A percentile compares a stretch with the other conserved stretches of the same genome.
Evolutionary conservation across 2,888 invertebrate genomes (phyloP).

Genomic region (Poecilus cupreus): DNA sequence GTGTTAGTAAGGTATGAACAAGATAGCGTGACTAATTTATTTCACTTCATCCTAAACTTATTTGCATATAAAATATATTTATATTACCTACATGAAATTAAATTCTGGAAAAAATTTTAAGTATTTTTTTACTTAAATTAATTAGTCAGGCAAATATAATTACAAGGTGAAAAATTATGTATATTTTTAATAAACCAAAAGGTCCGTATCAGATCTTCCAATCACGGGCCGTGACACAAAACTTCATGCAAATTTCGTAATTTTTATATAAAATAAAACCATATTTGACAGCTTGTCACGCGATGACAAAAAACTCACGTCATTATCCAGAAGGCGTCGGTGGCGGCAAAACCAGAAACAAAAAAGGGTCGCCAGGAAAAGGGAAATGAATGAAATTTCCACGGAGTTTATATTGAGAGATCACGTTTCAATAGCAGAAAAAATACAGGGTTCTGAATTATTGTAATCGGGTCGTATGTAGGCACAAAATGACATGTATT

Average conservation of each 20-base stretch:
- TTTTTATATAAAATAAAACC: slow-evolving; percentile 31
- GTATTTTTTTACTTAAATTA: slow-evolving; percentile 4
- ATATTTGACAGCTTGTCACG: slow-evolving; percentile 7
- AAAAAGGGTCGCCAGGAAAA: neutral
- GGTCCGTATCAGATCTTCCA: neutral
- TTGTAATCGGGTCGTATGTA: neutral
- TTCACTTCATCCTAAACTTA: neutral
- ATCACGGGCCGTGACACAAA: slow-evolving; percentile 12
- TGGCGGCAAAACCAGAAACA: neutral
- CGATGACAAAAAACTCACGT: neutral
- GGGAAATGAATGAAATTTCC: slow-evolving; percentile 11
- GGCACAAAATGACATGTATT: neutral
- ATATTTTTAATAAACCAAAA: slow-evolving; percentile 24
- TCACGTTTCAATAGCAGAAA: neutral
- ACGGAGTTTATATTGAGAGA: neutral
- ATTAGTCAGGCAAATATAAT: slow-evolving; percentile 12
- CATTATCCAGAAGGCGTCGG: slow-evolving; percentile 23
- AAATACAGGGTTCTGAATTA: neutral
- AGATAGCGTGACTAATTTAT: too few relatives aligned
- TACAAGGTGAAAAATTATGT: slow-evolving; percentile 31
- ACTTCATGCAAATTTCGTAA: slow-evolving; percentile 25
- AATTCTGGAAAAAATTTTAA: neutral
- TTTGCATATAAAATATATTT: neutral
- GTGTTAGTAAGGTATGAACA: too few relatives aligned
- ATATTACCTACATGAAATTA: neutral